These are phyloP conservation scores for Chaetops frenatus DNA, from an alignment of 2,113 vertebrate species.

Conservation along the genomic window DNA sequence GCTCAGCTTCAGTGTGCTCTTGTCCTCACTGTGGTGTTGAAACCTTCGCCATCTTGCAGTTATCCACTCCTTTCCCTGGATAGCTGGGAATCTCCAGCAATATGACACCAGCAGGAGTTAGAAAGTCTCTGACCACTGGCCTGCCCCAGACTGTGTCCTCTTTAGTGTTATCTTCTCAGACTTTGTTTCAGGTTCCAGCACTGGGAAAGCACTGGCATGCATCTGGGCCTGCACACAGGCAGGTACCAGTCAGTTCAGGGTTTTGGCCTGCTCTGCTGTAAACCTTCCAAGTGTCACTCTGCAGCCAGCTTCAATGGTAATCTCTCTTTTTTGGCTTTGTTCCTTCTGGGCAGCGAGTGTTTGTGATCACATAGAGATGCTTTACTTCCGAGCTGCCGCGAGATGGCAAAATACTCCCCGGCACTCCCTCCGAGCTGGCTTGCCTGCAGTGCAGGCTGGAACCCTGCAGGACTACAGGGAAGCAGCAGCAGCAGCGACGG, in stretches of 20 bases:
- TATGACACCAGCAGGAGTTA: not conserved
- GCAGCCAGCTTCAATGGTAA: not conserved
- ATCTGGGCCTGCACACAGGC: not conserved
- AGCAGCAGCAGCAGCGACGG: not conserved
- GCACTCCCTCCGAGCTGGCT: not conserved
- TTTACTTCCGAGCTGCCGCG: not conserved
- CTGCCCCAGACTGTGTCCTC: not conserved
- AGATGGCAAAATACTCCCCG: not conserved
- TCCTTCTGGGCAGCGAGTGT: accelerated
- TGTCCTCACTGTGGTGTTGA: not conserved
- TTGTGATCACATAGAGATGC: not conserved
- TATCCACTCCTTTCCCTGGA: not conserved
- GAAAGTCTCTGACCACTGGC: not conserved
- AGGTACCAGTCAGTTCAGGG: accelerated
- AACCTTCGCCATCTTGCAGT: accelerated
- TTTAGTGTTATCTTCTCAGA: not conserved
- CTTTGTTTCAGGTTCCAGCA: not conserved
- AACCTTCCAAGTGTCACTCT: not conserved
- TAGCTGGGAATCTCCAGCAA: not conserved
- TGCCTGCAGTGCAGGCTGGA: not conserved
- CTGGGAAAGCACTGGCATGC: not conserved
- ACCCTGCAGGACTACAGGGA: too few relatives aligned
- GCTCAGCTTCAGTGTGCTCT: accelerated
- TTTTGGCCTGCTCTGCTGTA: not conserved
- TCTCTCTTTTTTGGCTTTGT: not conserved